Evolutionary conservation across 2,797 vertebrate species (phyloP), one percentile per base, ranked within the genome.

Genomic region (Xenops minutus): DNA sequence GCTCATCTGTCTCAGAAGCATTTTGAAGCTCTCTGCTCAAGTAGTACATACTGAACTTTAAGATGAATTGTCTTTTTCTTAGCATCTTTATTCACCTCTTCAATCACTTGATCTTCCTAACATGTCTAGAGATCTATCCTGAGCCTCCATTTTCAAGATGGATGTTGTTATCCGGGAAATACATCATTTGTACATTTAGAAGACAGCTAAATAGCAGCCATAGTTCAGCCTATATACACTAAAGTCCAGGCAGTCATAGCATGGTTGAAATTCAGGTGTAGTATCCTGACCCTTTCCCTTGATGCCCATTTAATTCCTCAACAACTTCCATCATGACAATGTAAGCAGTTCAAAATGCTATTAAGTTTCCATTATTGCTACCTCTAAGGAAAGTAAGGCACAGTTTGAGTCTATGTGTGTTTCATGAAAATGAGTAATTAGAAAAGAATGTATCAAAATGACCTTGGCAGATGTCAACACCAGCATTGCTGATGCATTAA

Each of bases 241-340:
- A 17, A 92, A 84, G 85, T 90, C 72, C 82, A 55, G 52, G 82
- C 83, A 95, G 58, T 72, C 54, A 22, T 62, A 58, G 69, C 49
- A 62, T n/a, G 43, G 69, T 90, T 95, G 74, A 89, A 92, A 97
- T 95, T 96, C 96, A 95, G 88, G 66, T 84, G 58, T 22, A 84
- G 62, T 48, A 81, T 84, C 77, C 87, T 77, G 66, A 88, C 76
- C 72, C 48, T 89, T 93, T 93, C 83, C 93, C 92, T 68, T 84
- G 92, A 81, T 72, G 51, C 76, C 67, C 81, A 27, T 81, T 90
- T 95, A 95, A 93, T 94, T 93, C 69, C 89, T 84, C 76, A 95
- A 84, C 66, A 94, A 73, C 58, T 84, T 94, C 54, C 75, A 69
- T 86, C 37, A 51, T 59, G 82, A 81, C 75, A 90, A 30, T 30